Evolutionary conservation across 2,888 invertebrate genomes (phyloP).

Genomic region (Phrixothrix hirtus): DNA sequence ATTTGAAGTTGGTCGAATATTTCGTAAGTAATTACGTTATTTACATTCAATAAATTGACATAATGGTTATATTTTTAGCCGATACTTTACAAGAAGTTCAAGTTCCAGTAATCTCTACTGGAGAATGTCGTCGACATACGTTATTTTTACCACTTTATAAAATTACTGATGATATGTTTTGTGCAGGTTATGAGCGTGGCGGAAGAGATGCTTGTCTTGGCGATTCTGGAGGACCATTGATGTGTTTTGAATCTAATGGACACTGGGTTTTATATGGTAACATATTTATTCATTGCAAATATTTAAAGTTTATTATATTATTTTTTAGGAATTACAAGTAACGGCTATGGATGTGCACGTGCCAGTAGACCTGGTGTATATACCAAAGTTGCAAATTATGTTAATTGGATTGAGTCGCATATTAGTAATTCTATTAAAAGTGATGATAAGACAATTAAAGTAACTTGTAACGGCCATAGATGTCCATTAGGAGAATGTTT

Average conservation of each 20-base stretch:
- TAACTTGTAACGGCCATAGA: constrained; percentile 67
- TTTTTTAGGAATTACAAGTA: constrained; percentile 74
- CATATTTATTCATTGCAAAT: background rate
- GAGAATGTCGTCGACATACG: constrained; percentile 75
- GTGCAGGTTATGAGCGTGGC: constrained; percentile 78
- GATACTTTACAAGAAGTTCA: constrained; percentile 83
- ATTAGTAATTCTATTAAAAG: constrained; percentile 45
- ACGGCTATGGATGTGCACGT: constrained; percentile 79
- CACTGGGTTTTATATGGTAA: constrained; percentile 48
- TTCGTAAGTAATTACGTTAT: constrained; percentile 64
- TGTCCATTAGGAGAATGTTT: constrained; percentile 78
- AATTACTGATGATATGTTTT: constrained; percentile 81
- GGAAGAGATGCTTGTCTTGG: constrained; percentile 81
- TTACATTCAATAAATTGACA: background rate
- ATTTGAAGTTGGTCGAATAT: constrained; percentile 76
- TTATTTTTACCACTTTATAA: constrained; percentile 74
- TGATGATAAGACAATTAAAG: constrained; percentile 36
- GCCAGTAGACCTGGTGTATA: constrained; percentile 80
- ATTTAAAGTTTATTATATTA: too few species aligned
- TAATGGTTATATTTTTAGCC: constrained; percentile 58
- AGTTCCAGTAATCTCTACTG: constrained; percentile 76
- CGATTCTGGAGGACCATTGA: constrained; percentile 78
- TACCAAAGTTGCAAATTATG: constrained; percentile 76
- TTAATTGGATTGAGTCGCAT: constrained; percentile 70
- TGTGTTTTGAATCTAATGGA: constrained; percentile 68